Evolutionary conservation across 92 coral and sea anemone species (phyloP), one percentile per base, ranked within the genome.

Genomic region (Epizoanthus scotinus): DNA sequence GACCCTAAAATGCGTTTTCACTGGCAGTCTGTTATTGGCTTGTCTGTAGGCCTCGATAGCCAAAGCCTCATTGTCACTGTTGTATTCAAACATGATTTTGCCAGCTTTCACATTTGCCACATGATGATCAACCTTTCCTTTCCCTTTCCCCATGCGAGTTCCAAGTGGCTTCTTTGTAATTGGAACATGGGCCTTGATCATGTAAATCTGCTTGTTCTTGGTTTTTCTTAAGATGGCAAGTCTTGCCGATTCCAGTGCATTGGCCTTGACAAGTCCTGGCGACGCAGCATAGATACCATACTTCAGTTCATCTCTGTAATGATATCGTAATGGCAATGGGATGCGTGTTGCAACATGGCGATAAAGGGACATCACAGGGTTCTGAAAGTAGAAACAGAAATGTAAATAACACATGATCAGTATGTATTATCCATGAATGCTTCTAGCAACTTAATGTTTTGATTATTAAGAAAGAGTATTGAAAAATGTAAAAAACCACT

Each of bases 81-180:
- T 91, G 63, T 88, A 95, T 68, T 95, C 98, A 87, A 95, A 95
- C 25, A 95, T 31, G 27, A 95, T 87, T 70, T 95, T 94, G 19
- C 99, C 99, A 24, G 94, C 92, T 70, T 91, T 95, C 21, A 95
- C 94, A 78, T 91, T 92, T 2, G 99, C 99, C 44, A 93, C 96
- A 58, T 85, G 82, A 83, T 95, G 99, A 64, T 93, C 96, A 21
- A 95, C 79, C 75, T 95, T 95, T 53, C 99, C 99, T 84, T 95
- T 91, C 34, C 99, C 99, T 86, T 95, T 95, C 8, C 99, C 99
- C 99, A 95, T 95, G 12, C 95, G 92, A 61, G 88, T 93, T 34
- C 99, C 99, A n/a, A 93, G 88, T 24, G 99, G 91, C 72, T 95
- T 95, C 70, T 94, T 93, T 26, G 96, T 93, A 5, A 91, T 83